Evolutionary conservation across 2,113 vertebrate genomes (phyloP), one percentile per base, ranked within the genome.

Genomic region (Promerops cafer): DNA sequence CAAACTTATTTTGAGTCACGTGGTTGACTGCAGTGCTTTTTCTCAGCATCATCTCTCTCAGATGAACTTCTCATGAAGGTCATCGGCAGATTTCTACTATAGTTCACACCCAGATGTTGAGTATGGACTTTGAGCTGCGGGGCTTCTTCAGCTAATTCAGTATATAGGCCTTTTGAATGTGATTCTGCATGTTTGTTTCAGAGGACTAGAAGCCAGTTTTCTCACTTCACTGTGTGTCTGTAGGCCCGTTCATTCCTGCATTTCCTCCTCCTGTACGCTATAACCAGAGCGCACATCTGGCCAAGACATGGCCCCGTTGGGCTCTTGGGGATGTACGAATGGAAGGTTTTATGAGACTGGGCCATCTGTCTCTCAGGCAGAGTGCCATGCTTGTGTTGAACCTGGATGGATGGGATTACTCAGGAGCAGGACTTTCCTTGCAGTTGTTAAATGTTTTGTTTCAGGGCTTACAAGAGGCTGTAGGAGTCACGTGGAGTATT

Each of bases 1-100:
- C 44, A 64, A 79, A 83, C 11, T 59, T 45, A 24, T 6, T 59
- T 16, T 53, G 42, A 63, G 35, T 90, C 37, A 26, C 8, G 12
- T 63, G 39, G 11, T 42, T 92, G 66, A 28, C 26, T 44, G 39
- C 39, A 69, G 1, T 6, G 1, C 31, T 93, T 91, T 47, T 72
- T 56, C 54, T 81, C 23, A 74, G 28, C 16, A 16, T 59, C 22
- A 0, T 57, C 8, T 37, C 22, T 76, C 8, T 81, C 64, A 89
- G 60, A 70, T 60, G 33, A 88, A 89, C 59, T 75, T 45, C 16
- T 66, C 1, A 0, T 26, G 14, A 74, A 39, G 31, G 59, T 83
- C 50, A 15, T 17, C 0, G 0, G 20, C 21, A 61, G 19, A 76
- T 83, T 76, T 92, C 65, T 80, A 0, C 52, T 63, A 1, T 31